Evolutionary conservation across 92 coral and sea anemone species (phyloP).

Genomic region (Parazoanthus swiftii): DNA sequence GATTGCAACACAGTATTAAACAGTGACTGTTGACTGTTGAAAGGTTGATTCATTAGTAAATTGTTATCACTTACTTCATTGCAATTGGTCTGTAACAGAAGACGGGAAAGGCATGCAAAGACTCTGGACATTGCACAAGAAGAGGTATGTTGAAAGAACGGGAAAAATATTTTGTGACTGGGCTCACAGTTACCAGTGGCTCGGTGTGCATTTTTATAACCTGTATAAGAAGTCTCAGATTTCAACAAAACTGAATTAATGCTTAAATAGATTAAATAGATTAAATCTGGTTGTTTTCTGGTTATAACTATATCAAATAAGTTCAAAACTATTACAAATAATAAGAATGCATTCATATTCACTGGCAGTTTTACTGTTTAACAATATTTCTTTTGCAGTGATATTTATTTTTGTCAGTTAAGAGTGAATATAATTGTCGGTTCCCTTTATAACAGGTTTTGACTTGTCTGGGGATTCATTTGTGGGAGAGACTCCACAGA

Average conservation of each 20-base stretch:
- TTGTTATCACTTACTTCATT: slow-evolving; percentile 40
- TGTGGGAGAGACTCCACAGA: slow-evolving; percentile 97
- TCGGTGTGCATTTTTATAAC: not conserved
- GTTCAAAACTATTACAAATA: too few species aligned
- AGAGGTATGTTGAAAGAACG: slow-evolving; percentile 56
- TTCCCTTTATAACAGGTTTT: slow-evolving; percentile 63
- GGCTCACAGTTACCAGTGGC: not conserved
- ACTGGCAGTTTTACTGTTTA: too few species aligned
- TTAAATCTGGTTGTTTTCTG: too few species aligned
- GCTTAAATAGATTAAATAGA: too few species aligned
- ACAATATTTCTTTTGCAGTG: too few species aligned
- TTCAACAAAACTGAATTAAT: too few species aligned
- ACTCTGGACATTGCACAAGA: slow-evolving; percentile 99
- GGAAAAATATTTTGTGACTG: not conserved
- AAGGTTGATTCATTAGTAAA: not conserved
- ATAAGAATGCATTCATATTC: too few species aligned
- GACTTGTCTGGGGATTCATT: slow-evolving; percentile 93
- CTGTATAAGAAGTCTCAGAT: not conserved
- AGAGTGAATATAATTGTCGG: not conserved
- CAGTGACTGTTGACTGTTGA: not conserved
- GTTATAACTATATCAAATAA: too few species aligned
- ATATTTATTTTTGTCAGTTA: too few species aligned
- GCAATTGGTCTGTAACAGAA: slow-evolving; percentile 54
- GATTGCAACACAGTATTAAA: not conserved
- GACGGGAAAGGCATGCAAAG: slow-evolving; percentile 99